These are phyloP conservation scores for Rhamnusium bicolor DNA, from an alignment of 2,888 invertebrate species.

Conservation along the genomic window DNA sequence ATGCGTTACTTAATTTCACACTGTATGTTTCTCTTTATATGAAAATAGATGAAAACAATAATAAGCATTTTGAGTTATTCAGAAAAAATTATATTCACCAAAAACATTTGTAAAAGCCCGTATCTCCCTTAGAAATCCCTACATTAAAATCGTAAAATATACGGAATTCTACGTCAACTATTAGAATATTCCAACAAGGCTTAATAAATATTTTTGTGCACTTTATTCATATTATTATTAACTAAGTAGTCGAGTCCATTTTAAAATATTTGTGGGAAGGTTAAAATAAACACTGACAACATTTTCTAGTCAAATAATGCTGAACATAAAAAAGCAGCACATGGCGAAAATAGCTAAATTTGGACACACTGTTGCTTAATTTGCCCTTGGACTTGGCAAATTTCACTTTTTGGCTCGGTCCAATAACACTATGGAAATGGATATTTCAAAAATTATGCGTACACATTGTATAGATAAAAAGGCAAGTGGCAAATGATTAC, in stretches of 20 bases:
- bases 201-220: no score
- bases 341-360: constrained; percentile 34
- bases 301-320: constrained; percentile 5
- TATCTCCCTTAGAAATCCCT: no score
- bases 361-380: constrained; percentile 32
- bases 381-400: constrained; percentile 47
- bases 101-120: no score
- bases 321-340: constrained; percentile 9
- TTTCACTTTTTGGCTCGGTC: constrained; percentile 40
- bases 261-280: neutral
- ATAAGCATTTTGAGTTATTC: no score
- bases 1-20: no score
- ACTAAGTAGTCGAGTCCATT: constrained; percentile 4
- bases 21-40: no score
- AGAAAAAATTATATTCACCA: no score
- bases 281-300: neutral
- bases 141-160: no score
- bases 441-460: neutral
- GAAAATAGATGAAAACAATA: no score
- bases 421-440: neutral
- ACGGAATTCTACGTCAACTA: no score
- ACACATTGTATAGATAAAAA: neutral
- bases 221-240: no score
- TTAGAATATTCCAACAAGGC: no score
- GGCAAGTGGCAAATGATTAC: neutral